Conservation (phyloP, 1,140 invertebrate genomes). For the Sycophaga agraensis region DNA sequence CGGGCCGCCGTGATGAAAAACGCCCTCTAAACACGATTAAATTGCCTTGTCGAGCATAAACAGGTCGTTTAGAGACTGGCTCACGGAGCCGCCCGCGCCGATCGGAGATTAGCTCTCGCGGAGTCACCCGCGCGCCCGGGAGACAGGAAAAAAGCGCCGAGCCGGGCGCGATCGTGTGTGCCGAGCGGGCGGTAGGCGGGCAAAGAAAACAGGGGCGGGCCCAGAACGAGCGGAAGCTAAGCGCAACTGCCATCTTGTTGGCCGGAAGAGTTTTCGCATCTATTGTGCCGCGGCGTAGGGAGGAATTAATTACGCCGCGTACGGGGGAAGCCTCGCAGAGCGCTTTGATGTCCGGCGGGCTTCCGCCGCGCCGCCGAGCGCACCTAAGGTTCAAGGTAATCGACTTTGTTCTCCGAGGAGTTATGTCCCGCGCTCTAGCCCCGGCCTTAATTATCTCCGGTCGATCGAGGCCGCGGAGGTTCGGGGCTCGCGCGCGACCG, state of each 20-base stretch:
- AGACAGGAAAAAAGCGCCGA: too few species aligned
- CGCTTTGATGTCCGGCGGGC: conserved; percentile 45
- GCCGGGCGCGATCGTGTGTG: too few species aligned
- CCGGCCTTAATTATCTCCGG: not conserved
- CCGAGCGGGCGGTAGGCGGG: too few species aligned
- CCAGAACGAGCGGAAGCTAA: not conserved
- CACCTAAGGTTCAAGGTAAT: conserved; percentile 42
- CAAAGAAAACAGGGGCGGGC: not conserved
- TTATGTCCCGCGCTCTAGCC: not conserved
- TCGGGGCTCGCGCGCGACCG: not conserved
- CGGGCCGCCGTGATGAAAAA: too few species aligned
- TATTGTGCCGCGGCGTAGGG: conserved; percentile 6
- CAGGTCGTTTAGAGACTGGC: too few species aligned
- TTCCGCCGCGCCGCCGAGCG: conserved; percentile 34
- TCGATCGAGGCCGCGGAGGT: not conserved
- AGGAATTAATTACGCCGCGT: conserved; percentile 45
- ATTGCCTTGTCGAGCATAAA: too few species aligned
- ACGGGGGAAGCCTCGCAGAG: conserved; percentile 35
- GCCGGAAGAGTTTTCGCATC: conserved; percentile 3
- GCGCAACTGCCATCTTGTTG: not conserved
- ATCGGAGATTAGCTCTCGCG: too few species aligned
- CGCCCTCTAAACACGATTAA: too few species aligned
- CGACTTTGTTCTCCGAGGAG: conserved; percentile 38
- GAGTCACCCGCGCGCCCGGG: too few species aligned
- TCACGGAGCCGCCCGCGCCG: too few species aligned